Percentiles rank a stretch among this genome's conserved stretches.
Evolutionary conservation across 2,888 invertebrate species (phyloP).

Genomic region (Hirtodrosophila cameraria): DNA sequence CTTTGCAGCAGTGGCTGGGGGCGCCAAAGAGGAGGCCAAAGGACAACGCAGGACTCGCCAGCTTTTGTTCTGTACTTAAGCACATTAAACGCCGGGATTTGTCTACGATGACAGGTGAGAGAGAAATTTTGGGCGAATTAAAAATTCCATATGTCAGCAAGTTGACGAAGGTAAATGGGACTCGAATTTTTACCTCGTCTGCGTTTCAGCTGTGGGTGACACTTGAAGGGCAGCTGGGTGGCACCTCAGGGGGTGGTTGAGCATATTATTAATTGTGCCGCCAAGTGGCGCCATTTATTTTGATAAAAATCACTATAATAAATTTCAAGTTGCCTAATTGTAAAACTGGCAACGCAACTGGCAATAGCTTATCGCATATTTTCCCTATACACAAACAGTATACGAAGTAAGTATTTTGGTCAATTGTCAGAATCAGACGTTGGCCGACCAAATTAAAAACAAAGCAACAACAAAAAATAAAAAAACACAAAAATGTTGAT

Average conservation of each 20-base stretch:
- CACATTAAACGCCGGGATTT: conserved; percentile 95
- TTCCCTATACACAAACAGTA: background rate
- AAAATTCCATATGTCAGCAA: conserved; percentile 78
- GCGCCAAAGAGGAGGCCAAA: conserved; percentile 86
- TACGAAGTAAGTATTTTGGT: conserved; percentile 36
- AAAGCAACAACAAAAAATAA: too few relatives aligned
- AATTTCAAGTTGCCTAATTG: conserved; percentile 71
- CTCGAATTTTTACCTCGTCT: conserved; percentile 5
- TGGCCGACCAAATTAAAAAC: conserved; percentile 66
- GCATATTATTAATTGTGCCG: conserved; percentile 76
- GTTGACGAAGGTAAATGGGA: conserved; percentile 75
- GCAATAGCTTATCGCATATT: conserved; percentile 50
- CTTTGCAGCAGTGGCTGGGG: too few relatives aligned
- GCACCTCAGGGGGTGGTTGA: background rate
- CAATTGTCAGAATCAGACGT: conserved; percentile 71
- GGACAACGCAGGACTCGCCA: conserved; percentile 88
- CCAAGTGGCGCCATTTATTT: conserved; percentile 72
- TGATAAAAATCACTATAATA: conserved; percentile 74
- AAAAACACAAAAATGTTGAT: conserved; percentile 73
- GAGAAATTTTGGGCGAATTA: conserved; percentile 66
- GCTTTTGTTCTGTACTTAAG: conserved; percentile 93
- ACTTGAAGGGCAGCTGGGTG: conserved; percentile 18
- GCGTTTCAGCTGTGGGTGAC: conserved; percentile 32
- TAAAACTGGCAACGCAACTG: conserved; percentile 69
- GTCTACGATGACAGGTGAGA: conserved; percentile 98